phyloP scores from a whole-genome alignment of 1,140 invertebrate genomes.

The Drosophila virilis region DNA sequence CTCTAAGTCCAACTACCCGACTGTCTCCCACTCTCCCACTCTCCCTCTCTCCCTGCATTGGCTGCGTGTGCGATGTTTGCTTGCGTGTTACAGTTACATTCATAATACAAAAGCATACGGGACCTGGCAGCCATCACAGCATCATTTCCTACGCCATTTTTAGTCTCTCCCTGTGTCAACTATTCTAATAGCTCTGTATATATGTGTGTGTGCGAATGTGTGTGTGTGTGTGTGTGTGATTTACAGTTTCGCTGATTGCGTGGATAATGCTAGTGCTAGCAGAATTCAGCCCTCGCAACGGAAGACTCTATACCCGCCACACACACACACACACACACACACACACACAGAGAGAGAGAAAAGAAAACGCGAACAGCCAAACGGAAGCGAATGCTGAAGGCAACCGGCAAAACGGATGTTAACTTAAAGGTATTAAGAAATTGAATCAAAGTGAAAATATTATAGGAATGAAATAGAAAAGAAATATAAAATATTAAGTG shows the following conservation, averaged over 20 bases:
- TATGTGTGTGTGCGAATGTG: not conserved
- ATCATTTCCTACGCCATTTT: constrained; percentile 79
- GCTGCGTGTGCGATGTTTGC: constrained; percentile 66
- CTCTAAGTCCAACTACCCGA: not conserved
- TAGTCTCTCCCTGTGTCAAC: constrained; percentile 47
- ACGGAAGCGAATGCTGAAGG: constrained; percentile 46
- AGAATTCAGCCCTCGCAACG: constrained; percentile 32
- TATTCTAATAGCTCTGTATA: constrained; percentile 29
- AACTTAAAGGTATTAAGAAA: constrained; percentile 83
- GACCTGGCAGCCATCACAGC: constrained; percentile 64
- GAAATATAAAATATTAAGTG: constrained; percentile 9
- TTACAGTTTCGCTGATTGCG: constrained; percentile 79
- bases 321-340: not conserved
- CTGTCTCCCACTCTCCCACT: not conserved
- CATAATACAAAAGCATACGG: constrained; percentile 79
- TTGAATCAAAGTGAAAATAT: constrained; percentile 80
- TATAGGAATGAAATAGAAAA: constrained; percentile 48
- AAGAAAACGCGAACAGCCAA: not conserved
- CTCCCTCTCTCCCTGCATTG: not conserved
- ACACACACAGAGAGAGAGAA: constrained; percentile 9
- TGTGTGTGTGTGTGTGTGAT: constrained; percentile 59
- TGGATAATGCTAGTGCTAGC: constrained; percentile 63
- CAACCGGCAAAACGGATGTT: constrained; percentile 74
- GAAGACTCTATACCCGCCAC: constrained; percentile 35
- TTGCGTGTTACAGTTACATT: constrained; percentile 77